These are phyloP conservation scores for Aurelia aurita DNA, from an alignment of 30 jellyfish, hydroid and myxozoan genomes.

Conservation along the genomic window DNA sequence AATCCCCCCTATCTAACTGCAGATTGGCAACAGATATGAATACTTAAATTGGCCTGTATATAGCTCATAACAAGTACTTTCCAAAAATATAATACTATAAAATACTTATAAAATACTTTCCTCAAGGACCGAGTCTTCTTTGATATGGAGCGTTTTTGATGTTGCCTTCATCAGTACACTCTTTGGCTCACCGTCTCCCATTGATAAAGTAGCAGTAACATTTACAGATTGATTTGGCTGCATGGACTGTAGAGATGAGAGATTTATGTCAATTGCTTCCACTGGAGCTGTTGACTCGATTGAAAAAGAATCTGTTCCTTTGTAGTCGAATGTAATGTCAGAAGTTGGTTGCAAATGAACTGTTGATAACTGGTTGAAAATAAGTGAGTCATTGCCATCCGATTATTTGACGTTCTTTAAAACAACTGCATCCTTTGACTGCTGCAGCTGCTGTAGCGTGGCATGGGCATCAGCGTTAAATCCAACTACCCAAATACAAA, in stretches of 20 bases:
- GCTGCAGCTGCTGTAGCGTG: background rate
- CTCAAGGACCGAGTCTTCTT: too few relatives aligned
- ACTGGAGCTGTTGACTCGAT: background rate
- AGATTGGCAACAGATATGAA: too few relatives aligned
- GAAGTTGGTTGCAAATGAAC: background rate
- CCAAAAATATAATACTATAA: too few relatives aligned
- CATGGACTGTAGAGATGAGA: background rate
- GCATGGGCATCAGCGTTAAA: slow-evolving; percentile 8
- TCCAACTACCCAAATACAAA: slow-evolving; percentile 17
- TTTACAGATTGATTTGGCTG: slow-evolving; percentile 27
- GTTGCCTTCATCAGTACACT: too few relatives aligned
- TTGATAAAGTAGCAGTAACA: slow-evolving; percentile 16
- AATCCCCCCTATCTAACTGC: too few relatives aligned
- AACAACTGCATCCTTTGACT: background rate
- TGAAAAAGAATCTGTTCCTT: background rate
- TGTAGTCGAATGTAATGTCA: slow-evolving; percentile 10
- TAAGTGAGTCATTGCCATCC: slow-evolving; percentile 1
- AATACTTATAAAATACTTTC: too few relatives aligned
- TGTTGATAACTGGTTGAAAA: slow-evolving; percentile 15
- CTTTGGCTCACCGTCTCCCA: background rate
- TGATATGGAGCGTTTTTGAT: too few relatives aligned
- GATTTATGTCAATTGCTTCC: slow-evolving; percentile 4
- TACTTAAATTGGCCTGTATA: too few relatives aligned
- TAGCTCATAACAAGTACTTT: too few relatives aligned
- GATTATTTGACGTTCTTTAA: slow-evolving; percentile 3